phyloP scores from a whole-genome alignment of 2,113 vertebrate species.

The Astur gentilis region DNA sequence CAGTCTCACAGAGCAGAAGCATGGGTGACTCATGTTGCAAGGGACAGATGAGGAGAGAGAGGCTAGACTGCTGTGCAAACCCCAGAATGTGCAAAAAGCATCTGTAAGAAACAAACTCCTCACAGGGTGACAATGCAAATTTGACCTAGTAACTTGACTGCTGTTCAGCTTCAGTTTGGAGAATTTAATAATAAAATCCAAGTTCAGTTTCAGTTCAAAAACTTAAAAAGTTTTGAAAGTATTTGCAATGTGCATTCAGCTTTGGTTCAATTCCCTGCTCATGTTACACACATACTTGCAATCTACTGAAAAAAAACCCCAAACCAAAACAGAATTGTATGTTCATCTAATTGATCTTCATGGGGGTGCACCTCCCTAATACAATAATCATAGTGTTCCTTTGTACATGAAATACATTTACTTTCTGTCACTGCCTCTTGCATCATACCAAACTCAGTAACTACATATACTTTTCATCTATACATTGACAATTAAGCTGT shows the following conservation, averaged over 20 bases:
- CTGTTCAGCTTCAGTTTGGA: background rate
- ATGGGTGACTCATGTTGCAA: background rate
- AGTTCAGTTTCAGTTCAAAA: background rate
- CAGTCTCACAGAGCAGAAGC: background rate
- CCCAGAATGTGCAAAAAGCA: background rate
- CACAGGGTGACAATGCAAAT: background rate
- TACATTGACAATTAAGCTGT: background rate
- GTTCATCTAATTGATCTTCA: background rate
- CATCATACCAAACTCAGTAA: background rate
- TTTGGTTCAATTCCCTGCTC: background rate
- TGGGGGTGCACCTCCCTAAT: background rate
- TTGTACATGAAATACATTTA: background rate
- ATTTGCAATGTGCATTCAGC: background rate
- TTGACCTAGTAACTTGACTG: background rate
- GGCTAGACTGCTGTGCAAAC: background rate
- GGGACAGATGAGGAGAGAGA: background rate
- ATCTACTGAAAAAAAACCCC: background rate
- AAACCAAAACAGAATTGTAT: accelerated
- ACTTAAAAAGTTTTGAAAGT: background rate
- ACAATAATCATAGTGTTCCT: background rate
- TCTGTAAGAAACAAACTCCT: background rate
- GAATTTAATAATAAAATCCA: background rate
- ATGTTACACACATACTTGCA: background rate
- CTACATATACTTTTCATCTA: background rate
- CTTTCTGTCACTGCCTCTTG: background rate